Conservation (phyloP, 2,113 vertebrate genomes). For the Poicephalus gulielmi region DNA sequence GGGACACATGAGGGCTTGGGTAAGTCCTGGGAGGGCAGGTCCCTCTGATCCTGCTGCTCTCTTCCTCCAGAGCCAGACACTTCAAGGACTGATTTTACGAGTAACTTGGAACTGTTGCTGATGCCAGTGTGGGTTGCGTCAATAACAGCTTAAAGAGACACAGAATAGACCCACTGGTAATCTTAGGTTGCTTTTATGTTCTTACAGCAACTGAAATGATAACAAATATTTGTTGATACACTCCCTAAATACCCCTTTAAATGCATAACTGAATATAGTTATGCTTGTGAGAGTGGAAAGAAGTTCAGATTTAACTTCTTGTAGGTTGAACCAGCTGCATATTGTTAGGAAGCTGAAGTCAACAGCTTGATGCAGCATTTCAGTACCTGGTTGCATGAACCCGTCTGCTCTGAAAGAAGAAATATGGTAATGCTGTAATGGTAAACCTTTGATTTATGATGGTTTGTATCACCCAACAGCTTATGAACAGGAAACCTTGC, state of each 20-base stretch:
- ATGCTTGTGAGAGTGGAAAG: not conserved
- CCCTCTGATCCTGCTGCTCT: not conserved
- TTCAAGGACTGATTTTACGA: not conserved
- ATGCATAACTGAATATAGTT: not conserved
- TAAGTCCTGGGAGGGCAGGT: not conserved
- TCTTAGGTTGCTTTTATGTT: not conserved
- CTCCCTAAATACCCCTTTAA: not conserved
- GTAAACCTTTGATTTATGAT: not conserved
- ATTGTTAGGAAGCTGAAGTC: not conserved
- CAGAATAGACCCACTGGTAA: not conserved
- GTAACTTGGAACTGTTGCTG: not conserved
- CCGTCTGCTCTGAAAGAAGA: not conserved
- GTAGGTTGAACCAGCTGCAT: not conserved
- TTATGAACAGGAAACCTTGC: not conserved
- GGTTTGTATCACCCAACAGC: not conserved
- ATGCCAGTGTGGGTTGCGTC: not conserved
- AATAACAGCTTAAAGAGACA: not conserved
- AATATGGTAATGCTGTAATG: not conserved
- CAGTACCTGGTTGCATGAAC: not conserved
- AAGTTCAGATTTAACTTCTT: not conserved
- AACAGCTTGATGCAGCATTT: not conserved
- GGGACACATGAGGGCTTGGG: accelerated
- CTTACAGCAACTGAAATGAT: not conserved
- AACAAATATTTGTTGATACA: not conserved
- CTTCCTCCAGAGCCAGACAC: not conserved